Conservation (phyloP, 2,888 invertebrate species). For the Bellardia pandia region DNA sequence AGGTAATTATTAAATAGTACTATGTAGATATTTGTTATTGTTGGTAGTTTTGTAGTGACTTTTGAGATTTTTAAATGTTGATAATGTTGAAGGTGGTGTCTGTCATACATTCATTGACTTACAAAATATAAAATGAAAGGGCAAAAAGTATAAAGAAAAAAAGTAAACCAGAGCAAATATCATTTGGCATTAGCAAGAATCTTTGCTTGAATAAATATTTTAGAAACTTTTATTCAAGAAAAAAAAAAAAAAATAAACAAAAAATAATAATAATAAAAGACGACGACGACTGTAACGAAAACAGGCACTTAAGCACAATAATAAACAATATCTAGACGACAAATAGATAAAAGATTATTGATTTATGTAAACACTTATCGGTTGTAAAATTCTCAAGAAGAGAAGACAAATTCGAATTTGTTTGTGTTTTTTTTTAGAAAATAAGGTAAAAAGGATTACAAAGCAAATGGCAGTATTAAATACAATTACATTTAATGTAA, state of each 20-base stretch:
- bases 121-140: constrained; percentile 1
- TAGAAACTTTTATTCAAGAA: constrained; percentile 15
- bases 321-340: not conserved
- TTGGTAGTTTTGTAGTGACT: constrained; percentile 28
- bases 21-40: constrained; percentile 8
- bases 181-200: constrained; percentile 34
- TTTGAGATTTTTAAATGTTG: constrained; percentile 29
- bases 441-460: constrained; percentile 19
- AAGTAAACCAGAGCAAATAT: constrained; percentile 51
- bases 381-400: not conserved
- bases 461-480: not conserved
- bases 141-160: not conserved
- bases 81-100: constrained; percentile 49
- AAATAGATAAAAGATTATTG: constrained; percentile 46
- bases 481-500: constrained; percentile 1
- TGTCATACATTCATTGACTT: constrained; percentile 12
- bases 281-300: not conserved
- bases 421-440: not conserved
- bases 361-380: constrained; percentile 38
- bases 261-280: not conserved
- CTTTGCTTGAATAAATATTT: constrained; percentile 42
- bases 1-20: constrained; percentile 32
- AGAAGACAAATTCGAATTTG: not conserved
- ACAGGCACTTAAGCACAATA: constrained; percentile 47
- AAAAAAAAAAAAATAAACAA: constrained; percentile 1